Percentiles rank a stretch among this genome's conserved stretches.
Evolutionary conservation across 2,888 invertebrate species (phyloP).

Genomic region (Euplagia quadripunctaria): DNA sequence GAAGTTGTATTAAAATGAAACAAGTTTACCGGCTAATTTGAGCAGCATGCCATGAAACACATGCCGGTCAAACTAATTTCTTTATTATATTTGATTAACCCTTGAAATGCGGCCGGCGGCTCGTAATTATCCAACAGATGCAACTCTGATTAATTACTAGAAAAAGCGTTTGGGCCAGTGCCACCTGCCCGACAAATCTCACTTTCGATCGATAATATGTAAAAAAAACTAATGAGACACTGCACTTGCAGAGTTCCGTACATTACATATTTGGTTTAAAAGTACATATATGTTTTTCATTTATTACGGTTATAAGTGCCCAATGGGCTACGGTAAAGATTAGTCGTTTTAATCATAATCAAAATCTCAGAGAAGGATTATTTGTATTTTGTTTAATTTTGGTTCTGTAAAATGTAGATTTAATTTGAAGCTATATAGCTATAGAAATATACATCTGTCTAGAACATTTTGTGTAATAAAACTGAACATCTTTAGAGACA

Average conservation of each 20-base stretch:
- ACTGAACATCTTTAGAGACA: no score
- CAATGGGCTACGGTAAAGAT: neutral
- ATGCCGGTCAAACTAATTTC: constrained; percentile 82
- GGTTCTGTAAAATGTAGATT: no score
- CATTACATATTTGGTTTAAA: neutral
- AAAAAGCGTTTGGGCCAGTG: constrained; percentile 73
- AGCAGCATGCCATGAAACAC: constrained; percentile 60
- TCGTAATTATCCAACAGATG: constrained; percentile 84
- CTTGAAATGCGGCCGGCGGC: constrained; percentile 69
- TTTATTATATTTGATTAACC: constrained; percentile 87
- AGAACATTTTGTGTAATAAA: no score
- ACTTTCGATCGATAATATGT: constrained; percentile 71
- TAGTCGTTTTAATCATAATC: no score
- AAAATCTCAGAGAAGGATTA: no score
- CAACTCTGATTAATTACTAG: constrained; percentile 83
- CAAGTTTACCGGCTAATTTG: constrained; percentile 19
- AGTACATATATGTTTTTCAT: neutral
- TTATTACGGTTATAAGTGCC: neutral
- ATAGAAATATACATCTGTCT: neutral
- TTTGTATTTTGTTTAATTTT: no score
- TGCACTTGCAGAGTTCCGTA: constrained; percentile 18
- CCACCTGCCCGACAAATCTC: constrained; percentile 80
- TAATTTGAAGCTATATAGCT: no score
- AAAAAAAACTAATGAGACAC: constrained; percentile 45
- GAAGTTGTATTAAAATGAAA: constrained; percentile 13